These are phyloP conservation scores for Enteromius mattozi DNA, from an alignment of 2,797 vertebrate species.

Conservation along the genomic window DNA sequence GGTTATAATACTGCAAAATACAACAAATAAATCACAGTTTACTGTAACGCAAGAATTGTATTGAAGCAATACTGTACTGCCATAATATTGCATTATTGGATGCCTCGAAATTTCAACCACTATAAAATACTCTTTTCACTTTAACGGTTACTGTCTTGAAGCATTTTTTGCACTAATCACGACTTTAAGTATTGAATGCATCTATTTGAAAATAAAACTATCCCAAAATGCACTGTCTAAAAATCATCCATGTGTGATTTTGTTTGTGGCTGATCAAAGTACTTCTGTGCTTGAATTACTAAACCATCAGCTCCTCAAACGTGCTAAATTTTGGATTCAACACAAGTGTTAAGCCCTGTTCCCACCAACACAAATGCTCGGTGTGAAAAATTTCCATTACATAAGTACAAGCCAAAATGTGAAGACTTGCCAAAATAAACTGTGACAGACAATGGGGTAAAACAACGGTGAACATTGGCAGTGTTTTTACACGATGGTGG, in stretches of 20 bases:
- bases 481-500: not conserved
- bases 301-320: not conserved
- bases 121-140: not conserved
- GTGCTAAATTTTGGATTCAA: not conserved
- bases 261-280: not conserved
- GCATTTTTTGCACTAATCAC: not conserved
- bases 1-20: not conserved
- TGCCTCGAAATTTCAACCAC: not conserved
- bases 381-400: not conserved
- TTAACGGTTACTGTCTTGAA: not conserved
- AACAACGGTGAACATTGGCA: not conserved
- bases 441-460: not conserved
- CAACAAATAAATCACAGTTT: slow-evolving; percentile 7
- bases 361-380: not conserved
- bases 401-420: not conserved
- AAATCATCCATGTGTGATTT: not conserved
- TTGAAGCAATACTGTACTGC: not conserved
- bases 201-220: not conserved
- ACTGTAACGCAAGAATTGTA: not conserved
- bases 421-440: not conserved
- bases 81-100: slow-evolving; percentile 6
- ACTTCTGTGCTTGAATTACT: not conserved
- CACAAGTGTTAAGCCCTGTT: not conserved
- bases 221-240: not conserved
- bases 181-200: not conserved